phyloP scores from a whole-genome alignment of 2,888 invertebrate genomes.

The Morinoia aosen region DNA sequence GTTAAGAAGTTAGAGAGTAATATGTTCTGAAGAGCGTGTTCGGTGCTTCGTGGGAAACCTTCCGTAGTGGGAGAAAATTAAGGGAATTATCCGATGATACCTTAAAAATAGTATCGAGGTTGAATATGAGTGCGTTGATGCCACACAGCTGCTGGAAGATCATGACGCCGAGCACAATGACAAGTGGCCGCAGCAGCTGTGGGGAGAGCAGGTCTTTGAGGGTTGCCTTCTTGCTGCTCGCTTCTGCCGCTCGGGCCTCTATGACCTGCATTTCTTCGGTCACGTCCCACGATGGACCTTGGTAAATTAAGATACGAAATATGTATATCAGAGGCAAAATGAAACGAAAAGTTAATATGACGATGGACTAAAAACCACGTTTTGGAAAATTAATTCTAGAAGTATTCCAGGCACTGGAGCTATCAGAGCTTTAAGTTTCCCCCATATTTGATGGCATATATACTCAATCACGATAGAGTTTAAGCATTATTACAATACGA shows the following conservation, averaged over 20 bases:
- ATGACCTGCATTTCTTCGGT: neutral
- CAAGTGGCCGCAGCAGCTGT: neutral
- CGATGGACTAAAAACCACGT: too few species aligned
- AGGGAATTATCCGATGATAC: neutral
- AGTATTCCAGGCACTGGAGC: neutral
- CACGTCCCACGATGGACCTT: conserved; percentile 29
- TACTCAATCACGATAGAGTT: too few species aligned
- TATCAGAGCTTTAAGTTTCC: too few species aligned
- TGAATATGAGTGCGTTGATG: conserved; percentile 39
- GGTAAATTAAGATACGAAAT: neutral
- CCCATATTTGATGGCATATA: too few species aligned
- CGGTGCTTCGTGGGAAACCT: too few species aligned
- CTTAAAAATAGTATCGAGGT: conserved; percentile 43
- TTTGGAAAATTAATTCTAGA: neutral
- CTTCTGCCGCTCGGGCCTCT: neutral
- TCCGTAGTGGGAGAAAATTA: too few species aligned
- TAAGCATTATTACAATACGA: too few species aligned
- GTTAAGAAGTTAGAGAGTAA: too few species aligned
- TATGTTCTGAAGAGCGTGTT: too few species aligned
- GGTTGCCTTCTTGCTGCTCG: neutral
- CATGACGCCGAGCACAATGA: conserved; percentile 44
- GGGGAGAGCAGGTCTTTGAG: neutral
- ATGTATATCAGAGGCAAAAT: too few species aligned
- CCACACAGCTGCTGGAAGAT: conserved; percentile 39
- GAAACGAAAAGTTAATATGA: neutral